phyloP scores from a whole-genome alignment of 1,140 invertebrate genomes.

The Neodiprion lecontei region DNA sequence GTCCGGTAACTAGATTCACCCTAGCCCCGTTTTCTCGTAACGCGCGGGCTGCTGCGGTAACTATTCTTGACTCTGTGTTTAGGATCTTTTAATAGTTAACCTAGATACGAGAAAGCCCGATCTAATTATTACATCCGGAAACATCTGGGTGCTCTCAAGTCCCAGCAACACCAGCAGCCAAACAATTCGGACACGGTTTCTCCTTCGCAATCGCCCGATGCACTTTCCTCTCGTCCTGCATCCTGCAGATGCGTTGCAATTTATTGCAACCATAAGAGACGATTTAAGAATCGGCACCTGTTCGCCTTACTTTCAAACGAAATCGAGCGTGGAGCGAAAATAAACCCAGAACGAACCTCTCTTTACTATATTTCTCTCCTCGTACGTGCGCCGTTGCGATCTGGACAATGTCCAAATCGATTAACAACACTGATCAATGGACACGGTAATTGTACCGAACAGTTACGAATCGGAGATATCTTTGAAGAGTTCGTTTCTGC shows the following conservation, averaged over 20 bases:
- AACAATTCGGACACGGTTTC: too few species aligned
- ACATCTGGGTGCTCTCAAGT: background rate
- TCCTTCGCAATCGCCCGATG: too few species aligned
- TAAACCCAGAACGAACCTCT: background rate
- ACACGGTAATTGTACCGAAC: background rate
- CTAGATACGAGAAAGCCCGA: background rate
- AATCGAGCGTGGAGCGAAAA: slow-evolving; percentile 1
- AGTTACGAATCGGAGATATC: too few species aligned
- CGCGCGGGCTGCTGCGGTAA: background rate
- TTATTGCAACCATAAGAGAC: background rate
- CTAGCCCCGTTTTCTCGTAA: background rate
- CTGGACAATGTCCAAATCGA: background rate
- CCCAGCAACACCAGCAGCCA: too few species aligned
- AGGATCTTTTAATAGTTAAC: slow-evolving; percentile 17
- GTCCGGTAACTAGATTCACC: slow-evolving; percentile 2
- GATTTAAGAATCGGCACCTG: background rate
- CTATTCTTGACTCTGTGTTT: slow-evolving; percentile 13
- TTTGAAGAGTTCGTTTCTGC: too few species aligned
- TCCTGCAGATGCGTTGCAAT: too few species aligned
- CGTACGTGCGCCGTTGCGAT: too few species aligned
- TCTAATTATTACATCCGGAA: slow-evolving; percentile 5
- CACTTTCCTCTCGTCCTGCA: too few species aligned
- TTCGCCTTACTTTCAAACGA: background rate
- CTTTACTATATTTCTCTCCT: background rate
- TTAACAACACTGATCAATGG: background rate